These are phyloP conservation scores for Hypomecis punctinalis DNA, from an alignment of 2,888 invertebrate genomes.

Conservation along the genomic window DNA sequence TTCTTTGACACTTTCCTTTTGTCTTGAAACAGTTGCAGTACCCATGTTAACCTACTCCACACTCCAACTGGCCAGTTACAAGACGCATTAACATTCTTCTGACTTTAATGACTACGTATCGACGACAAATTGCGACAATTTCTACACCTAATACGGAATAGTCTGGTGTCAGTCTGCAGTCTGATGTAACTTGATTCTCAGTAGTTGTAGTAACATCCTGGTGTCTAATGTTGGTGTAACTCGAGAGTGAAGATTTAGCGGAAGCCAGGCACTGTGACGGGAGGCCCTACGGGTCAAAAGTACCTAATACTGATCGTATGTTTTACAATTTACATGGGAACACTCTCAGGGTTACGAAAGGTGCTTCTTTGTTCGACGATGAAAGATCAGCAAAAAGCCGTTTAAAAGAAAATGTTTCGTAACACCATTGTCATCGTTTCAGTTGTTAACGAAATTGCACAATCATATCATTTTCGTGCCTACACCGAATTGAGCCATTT, in stretches of 20 bases:
- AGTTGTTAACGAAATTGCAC: constrained; percentile 12
- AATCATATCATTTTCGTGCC: constrained; percentile 13
- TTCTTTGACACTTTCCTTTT: constrained; percentile 36
- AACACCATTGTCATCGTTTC: constrained; percentile 19
- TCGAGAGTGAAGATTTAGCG: constrained; percentile 70
- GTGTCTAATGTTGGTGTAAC: constrained; percentile 58
- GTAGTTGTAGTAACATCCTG: constrained; percentile 57
- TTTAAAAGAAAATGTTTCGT: constrained; percentile 17
- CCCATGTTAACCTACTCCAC: constrained; percentile 33
- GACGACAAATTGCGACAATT: constrained; percentile 41
- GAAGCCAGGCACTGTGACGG: constrained; percentile 55
- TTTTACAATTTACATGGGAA: constrained; percentile 4
- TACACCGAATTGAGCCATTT: constrained; percentile 4
- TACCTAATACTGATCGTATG: constrained; percentile 10
- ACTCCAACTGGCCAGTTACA: constrained; percentile 22
- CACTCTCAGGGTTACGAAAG: constrained; percentile 4
- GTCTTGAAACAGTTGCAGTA: constrained; percentile 25
- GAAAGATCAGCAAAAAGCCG: constrained; percentile 16
- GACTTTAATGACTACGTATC: constrained; percentile 34
- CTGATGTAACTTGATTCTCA: constrained; percentile 54
- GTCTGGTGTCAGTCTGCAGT: constrained; percentile 18
- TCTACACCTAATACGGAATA: constrained; percentile 37
- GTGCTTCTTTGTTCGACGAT: constrained; percentile 9
- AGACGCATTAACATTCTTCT: constrained; percentile 38
- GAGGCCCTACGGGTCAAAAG: constrained; percentile 25